Conservation (phyloP, 2,888 invertebrate species). For the Psylliodes chrysocephalus region DNA sequence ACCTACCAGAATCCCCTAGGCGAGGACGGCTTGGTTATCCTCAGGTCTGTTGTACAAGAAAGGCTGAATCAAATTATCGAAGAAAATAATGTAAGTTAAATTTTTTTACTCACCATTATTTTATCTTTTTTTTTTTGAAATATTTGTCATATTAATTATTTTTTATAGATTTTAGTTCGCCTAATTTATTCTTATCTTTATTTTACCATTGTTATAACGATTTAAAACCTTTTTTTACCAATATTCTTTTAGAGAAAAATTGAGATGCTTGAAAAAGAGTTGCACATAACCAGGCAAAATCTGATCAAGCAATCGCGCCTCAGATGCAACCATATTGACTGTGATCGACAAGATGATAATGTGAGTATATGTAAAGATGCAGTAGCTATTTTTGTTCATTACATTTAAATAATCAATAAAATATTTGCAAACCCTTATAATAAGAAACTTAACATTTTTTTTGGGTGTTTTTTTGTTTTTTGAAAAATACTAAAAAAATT, state of each 20-base stretch:
- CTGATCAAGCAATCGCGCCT: constrained; percentile 75
- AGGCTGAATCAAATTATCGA: constrained; percentile 84
- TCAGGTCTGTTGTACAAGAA: constrained; percentile 78
- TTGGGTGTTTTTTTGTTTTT: neutral
- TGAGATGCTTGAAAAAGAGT: constrained; percentile 79
- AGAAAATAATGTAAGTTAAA: constrained; percentile 75
- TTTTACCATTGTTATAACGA: too few species aligned
- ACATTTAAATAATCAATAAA: neutral
- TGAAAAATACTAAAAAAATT: too few species aligned
- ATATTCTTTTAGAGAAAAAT: constrained; percentile 73
- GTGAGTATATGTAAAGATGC: too few species aligned
- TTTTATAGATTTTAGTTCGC: too few species aligned
- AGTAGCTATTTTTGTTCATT: too few species aligned
- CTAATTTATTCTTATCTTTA: too few species aligned
- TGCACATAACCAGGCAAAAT: constrained; percentile 81
- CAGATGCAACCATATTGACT: constrained; percentile 69
- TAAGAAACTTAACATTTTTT: constrained; percentile 18
- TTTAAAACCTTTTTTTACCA: too few species aligned
- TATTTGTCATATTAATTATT: too few species aligned
- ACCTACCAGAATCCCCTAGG: constrained; percentile 64
- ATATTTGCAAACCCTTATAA: neutral
- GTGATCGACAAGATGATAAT: constrained; percentile 68
- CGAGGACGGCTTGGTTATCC: constrained; percentile 79
- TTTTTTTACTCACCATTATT: neutral
- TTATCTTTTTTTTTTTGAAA: neutral